These are phyloP conservation scores for Lacerta bilineata DNA, from an alignment of 2,797 vertebrate genomes.

Conservation along the genomic window DNA sequence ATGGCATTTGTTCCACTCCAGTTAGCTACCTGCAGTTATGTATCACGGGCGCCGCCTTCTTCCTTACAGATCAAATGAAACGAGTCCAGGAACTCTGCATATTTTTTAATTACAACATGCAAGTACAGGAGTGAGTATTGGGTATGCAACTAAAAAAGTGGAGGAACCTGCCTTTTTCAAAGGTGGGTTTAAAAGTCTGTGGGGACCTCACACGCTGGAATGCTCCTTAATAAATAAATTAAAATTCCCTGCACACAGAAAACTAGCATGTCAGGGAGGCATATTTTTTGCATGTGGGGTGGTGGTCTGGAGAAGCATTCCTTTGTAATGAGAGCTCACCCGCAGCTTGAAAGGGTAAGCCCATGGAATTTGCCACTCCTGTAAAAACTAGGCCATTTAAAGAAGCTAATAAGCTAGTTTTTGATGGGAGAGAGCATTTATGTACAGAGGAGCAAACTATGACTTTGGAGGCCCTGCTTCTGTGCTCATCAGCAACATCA, in stretches of 20 bases:
- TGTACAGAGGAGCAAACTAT: not conserved
- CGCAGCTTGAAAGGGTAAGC: not conserved
- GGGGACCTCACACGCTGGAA: not conserved
- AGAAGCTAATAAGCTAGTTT: not conserved
- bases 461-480: not conserved
- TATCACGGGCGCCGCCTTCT: no score
- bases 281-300: not conserved
- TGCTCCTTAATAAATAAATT: not conserved
- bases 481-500: no score
- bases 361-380: not conserved
- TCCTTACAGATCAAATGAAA: not conserved
- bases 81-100: not conserved
- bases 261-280: not conserved
- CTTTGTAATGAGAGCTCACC: not conserved
- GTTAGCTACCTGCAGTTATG: not conserved
- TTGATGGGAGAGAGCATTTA: not conserved
- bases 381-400: not conserved
- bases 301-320: not conserved
- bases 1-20: not conserved
- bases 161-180: not conserved
- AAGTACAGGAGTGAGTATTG: not conserved
- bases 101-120: not conserved
- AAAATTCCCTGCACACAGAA: not conserved
- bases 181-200: not conserved
- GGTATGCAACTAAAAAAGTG: not conserved